Percentiles rank a stretch among this genome's conserved stretches.
Conservation (phyloP, 2,113 vertebrate species). For the Symphodus melops region DNA sequence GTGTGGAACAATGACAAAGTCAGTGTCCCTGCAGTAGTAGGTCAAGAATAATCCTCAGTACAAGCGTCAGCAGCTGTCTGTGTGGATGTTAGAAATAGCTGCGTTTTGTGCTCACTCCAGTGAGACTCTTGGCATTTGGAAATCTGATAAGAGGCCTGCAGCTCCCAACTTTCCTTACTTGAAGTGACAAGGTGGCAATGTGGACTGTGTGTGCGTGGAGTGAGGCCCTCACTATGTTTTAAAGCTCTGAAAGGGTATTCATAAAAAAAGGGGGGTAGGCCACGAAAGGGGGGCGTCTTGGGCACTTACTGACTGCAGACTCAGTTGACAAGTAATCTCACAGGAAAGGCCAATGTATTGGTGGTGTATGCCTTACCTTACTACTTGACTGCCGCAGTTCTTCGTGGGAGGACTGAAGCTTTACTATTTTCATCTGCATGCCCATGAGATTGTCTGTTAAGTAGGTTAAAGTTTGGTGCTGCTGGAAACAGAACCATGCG, state of each 20-base stretch:
- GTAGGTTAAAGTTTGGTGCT: slow-evolving; percentile 77
- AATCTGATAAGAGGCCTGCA: slow-evolving; percentile 66
- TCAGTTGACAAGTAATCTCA: background rate
- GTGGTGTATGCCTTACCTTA: slow-evolving; percentile 66
- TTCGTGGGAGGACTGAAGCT: slow-evolving; percentile 76
- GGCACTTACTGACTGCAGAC: background rate
- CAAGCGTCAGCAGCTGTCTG: slow-evolving; percentile 69
- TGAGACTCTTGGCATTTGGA: slow-evolving; percentile 56
- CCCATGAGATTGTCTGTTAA: slow-evolving; percentile 75
- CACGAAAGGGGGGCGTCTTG: background rate
- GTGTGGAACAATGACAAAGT: background rate
- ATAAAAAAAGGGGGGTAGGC: background rate
- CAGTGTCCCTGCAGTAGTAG: slow-evolving; percentile 16
- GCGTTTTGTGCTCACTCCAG: slow-evolving; percentile 58
- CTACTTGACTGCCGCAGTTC: slow-evolving; percentile 66
- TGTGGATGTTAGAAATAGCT: slow-evolving; percentile 70
- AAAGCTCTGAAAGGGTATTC: background rate
- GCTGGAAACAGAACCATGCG: slow-evolving; percentile 80
- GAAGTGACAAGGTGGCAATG: slow-evolving; percentile 2
- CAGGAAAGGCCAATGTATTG: no score
- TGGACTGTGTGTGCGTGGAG: background rate
- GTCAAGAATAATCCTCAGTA: slow-evolving; percentile 45
- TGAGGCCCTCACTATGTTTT: slow-evolving; percentile 16
- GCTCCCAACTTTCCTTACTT: slow-evolving; percentile 49
- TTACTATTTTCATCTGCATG: slow-evolving; percentile 79